Percentiles rank a stretch among this genome's conserved stretches.
Evolutionary conservation across 2,113 vertebrate species (phyloP).

Genomic region (Coregonus clupeaformis): DNA sequence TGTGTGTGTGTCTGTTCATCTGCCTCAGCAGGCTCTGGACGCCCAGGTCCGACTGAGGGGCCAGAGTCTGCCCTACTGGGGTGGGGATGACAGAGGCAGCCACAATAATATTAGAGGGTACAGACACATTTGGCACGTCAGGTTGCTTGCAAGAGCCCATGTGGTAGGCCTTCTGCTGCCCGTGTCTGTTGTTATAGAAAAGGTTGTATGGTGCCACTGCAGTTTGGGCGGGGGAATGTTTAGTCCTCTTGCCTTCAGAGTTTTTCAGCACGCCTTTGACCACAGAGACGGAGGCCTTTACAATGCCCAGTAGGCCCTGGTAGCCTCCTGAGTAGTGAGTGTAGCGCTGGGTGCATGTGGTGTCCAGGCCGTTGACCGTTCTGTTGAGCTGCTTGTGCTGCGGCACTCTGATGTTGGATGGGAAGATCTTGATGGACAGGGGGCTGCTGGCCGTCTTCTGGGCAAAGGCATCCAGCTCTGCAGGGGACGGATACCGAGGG

Average conservation of each 20-base stretch:
- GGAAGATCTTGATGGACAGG: constrained; percentile 97
- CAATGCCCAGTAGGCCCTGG: constrained; percentile 86
- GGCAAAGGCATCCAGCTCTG: constrained; percentile 94
- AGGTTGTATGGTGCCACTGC: constrained; percentile 84
- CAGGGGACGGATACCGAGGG: constrained; percentile 90
- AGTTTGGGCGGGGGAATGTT: constrained; percentile 82
- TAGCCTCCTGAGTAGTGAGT: constrained; percentile 82
- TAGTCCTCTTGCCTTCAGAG: constrained; percentile 89
- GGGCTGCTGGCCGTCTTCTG: constrained; percentile 93
- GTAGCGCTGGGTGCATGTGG: constrained; percentile 80
- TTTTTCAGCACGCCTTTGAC: constrained; percentile 84
- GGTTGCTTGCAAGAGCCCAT: constrained; percentile 77
- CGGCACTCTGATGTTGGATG: constrained; percentile 90
- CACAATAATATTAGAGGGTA: constrained; percentile 77
- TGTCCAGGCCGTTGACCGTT: constrained; percentile 94
- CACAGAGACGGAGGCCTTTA: constrained; percentile 75
- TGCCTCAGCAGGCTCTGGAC: constrained; percentile 92
- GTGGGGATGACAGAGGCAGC: constrained; percentile 71
- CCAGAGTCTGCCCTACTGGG: constrained; percentile 74
- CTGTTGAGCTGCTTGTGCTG: constrained; percentile 96
- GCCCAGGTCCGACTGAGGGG: constrained; percentile 81
- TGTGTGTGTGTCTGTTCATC: constrained; percentile 80
- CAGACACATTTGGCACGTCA: constrained; percentile 74
- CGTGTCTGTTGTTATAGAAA: constrained; percentile 76
- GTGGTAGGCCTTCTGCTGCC: constrained; percentile 80